Percentiles rank a stretch among this genome's conserved stretches.
Evolutionary conservation across 2,888 invertebrate genomes (phyloP).

Genomic region (Dioctria linearis): DNA sequence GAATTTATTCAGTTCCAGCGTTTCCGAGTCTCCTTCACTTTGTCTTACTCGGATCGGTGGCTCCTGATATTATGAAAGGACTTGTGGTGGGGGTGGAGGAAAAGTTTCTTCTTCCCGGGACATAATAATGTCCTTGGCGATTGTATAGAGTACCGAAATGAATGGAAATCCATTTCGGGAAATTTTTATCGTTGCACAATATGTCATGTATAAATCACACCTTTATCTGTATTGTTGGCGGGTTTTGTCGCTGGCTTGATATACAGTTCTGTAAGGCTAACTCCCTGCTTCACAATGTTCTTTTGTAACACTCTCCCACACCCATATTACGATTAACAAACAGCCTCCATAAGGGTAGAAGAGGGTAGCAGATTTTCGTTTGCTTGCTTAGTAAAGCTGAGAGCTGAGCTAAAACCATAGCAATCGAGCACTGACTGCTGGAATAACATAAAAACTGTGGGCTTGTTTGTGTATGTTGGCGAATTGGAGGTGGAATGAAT

Average conservation of each 20-base stretch:
- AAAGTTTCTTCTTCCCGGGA: not conserved
- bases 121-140: conserved; percentile 58
- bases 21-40: conserved; percentile 46
- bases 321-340: conserved; percentile 34
- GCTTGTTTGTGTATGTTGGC: not conserved
- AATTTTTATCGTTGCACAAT: conserved; percentile 59
- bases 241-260: conserved; percentile 45
- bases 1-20: conserved; percentile 55
- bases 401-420: conserved; percentile 24
- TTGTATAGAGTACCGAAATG: conserved; percentile 54
- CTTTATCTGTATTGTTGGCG: conserved; percentile 57
- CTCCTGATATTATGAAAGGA: conserved; percentile 36
- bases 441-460: conserved; percentile 36
- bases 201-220: conserved; percentile 59
- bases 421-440: conserved; percentile 45
- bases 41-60: conserved; percentile 50
- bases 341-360: conserved; percentile 9
- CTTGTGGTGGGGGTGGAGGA: not conserved
- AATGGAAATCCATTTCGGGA: conserved; percentile 58
- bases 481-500: conserved; percentile 37
- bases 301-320: conserved; percentile 5
- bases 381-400: conserved; percentile 11
- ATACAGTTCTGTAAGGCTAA: conserved; percentile 23
- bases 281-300: conserved; percentile 7
- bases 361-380: conserved; percentile 26